Evolutionary conservation across 2,888 invertebrate genomes (phyloP), one percentile per base, ranked within the genome.

Genomic region (Podabrus alpinus): DNA sequence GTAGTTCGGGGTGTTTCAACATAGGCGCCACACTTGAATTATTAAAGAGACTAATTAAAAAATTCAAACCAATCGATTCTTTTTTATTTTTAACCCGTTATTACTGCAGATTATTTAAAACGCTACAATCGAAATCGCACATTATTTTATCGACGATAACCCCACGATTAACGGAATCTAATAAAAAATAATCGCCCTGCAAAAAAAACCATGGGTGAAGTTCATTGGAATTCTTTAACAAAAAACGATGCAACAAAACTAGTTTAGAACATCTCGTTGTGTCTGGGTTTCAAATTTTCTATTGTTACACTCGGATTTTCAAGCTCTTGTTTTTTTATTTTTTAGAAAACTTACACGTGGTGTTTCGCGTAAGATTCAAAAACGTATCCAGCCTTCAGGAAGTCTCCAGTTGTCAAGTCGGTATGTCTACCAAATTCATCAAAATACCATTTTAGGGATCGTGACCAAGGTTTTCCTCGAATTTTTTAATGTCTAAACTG

Each of bases 1-100:
- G 86, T 86, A 81, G 85, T 80, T 86, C 87, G 87, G 86, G 86
- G 86, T 85, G 78, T 69, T 71, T 75, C 74, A 29, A 71, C 70
- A 76, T 60, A 59, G 69, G 72, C 76, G 76, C 68, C 69, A 69
- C 62, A 59, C 64, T 62, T 67, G 61, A 72, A 71, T 66, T 66
- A 66, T 25, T 45, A 16, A 71, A 62, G 25, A 60, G 45, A 45
- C 45, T 45, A 45, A 45, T 45, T 45, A 45, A 45, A 45, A 45
- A 45, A 45, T 45, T 45, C 45, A 45, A 45, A 45, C 45, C 45
- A 45, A 45, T 45, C 45, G 45, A 45, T 45, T 45, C 45, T 45
- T 45, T 45, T 45, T 45, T 45, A 45, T n/a, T 45, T 45, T 45
- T 45, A 45, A 45, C 45, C 45, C 45, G 45, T 45, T 45, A 45